Evolutionary conservation across 2,797 vertebrate genomes (phyloP), one percentile per base, ranked within the genome.

Genomic region (Pelodytes ibericus): DNA sequence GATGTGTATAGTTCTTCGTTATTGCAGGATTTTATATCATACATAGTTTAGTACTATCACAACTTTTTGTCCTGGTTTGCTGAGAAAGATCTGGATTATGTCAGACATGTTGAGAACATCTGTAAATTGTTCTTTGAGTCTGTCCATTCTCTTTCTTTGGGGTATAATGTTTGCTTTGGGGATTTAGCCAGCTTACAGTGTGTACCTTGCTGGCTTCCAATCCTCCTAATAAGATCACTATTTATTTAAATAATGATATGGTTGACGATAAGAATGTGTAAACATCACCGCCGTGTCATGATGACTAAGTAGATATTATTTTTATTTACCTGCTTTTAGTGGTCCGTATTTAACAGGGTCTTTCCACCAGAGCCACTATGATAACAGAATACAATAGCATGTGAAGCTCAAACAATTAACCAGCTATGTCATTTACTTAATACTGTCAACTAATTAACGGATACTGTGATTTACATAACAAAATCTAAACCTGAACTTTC

Each of bases 151-250:
- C 26, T 66, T n/a, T 63, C 2, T 47, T 77, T 59, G 16, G 59
- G 31, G 31, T 22, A 71, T 31, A 49, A 16, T 65, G 53, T 60
- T 72, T 72, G 68, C 47, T 57, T 71, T 71, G 44, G 26, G 59
- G 67, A 66, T 66, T 76, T 66, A 72, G n/a, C 2, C 15, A 59
- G 39, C 64, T 60, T 71, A 66, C 61, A 60, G n/a, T 61, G 26
- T 59, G 49, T 77, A 71, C 64, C 65, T 68, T 60, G 3, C 24
- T 27, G 3, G 41, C 49, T 70, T 44, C 36, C n/a, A 1, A 16
- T 25, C 24, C 47, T 64, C 70, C n/a, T 33, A 58, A 30, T 64
- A 9, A 67, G 20, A 6, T 56, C 24, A 11, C 7, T 1, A 64
- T 44, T 64, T 63, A 29, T 24, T 20, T 63, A 25, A 77, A 64